Evolutionary conservation across 2,888 invertebrate genomes (phyloP), one percentile per base, ranked within the genome.

Genomic region (Aproaerema taeniolella): DNA sequence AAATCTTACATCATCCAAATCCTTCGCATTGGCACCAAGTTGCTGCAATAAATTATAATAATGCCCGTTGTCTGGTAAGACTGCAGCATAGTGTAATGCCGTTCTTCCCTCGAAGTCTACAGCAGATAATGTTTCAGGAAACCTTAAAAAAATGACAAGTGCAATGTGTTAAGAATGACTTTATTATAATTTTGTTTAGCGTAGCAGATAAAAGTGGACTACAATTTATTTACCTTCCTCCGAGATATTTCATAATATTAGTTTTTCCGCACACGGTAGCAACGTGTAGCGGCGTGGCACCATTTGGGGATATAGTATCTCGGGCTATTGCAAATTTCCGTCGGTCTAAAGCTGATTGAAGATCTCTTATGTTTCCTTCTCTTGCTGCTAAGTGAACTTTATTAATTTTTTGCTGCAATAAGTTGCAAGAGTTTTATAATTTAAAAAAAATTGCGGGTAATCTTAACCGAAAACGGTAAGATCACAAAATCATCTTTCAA

Each of bases 301-400:
- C 95, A 55, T 93, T 91, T 0, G 93, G 91, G n/a, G 94, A 93
- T 50, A 91, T 88, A 43, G 92, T 91, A 71, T 97, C 95, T 54
- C 93, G 91, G 12, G 97, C 96, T 45, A 95, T 91, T 1, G 96
- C 96, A 67, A 97, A 94, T 89, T 96, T 95, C 64, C 96, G 92
- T 51, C 97, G 87, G 76, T 97, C 95, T 58, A 96, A 74, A 1
- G 95, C 92, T 52, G 94, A 91, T 75, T 96, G 96, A 39, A 97
- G 86, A 55, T 95, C 94, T 54, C 93, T 87, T 49, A 97, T 87
- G 61, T 93, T 94, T 2, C 97, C 97, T 53, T 93, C 92, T 55
- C 91, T 90, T 12, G 96, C 93, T 20, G 96, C 95, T 54, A 92
- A 80, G 68, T 97, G 97, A 16, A 97, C 95, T 44, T 93, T 90